Conservation (phyloP, 2,797 vertebrate genomes). For the Uromys caudimaculatus region DNA sequence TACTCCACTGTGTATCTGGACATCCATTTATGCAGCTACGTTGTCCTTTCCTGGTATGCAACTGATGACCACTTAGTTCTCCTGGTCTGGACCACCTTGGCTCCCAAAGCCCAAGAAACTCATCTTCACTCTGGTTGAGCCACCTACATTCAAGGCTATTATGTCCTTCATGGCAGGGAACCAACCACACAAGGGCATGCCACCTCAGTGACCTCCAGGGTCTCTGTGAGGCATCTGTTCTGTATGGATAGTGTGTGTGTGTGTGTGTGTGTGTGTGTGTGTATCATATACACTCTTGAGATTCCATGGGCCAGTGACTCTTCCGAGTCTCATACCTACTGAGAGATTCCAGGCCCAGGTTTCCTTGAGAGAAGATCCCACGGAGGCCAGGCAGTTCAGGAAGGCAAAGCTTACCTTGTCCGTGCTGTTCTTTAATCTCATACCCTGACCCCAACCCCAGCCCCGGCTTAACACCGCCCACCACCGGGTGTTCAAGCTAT, state of each 20-base stretch:
- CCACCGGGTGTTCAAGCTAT: background rate
- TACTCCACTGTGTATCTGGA: background rate
- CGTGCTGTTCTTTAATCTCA: background rate
- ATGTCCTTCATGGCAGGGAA: background rate
- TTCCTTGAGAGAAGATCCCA: background rate
- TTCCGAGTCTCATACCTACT: background rate
- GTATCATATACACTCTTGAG: background rate
- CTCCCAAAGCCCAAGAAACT: background rate
- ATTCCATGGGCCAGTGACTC: background rate
- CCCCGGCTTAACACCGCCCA: background rate
- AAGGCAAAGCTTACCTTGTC: background rate
- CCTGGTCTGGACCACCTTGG: background rate
- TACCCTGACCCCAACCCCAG: background rate
- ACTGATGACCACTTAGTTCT: background rate
- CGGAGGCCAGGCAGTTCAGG: background rate
- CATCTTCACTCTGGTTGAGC: background rate
- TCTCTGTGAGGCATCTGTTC: background rate
- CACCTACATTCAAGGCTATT: background rate
- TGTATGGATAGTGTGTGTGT: background rate
- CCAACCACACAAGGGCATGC: background rate
- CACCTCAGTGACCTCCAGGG: background rate
- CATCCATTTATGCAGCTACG: background rate
- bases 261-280: background rate
- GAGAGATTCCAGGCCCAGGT: background rate
- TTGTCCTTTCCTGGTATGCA: background rate